Percentiles rank a stretch among this genome's conserved stretches.
Evolutionary conservation across 2,113 vertebrate genomes (phyloP).

Genomic region (Motacilla alba): DNA sequence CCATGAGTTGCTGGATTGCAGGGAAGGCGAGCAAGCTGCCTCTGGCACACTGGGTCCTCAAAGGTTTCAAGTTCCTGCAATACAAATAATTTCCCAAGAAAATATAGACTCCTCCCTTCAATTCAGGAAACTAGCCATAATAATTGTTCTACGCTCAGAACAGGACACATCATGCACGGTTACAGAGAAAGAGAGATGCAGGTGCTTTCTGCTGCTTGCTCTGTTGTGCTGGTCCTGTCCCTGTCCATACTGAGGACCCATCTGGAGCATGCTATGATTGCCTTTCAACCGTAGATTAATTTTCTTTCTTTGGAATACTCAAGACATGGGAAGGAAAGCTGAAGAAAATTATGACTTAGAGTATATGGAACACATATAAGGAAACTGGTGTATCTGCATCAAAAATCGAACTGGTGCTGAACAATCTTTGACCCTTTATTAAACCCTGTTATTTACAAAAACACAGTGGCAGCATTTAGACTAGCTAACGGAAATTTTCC

Average conservation of each 20-base stretch:
- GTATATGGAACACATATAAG: background rate
- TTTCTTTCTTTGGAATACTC: background rate
- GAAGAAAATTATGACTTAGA: background rate
- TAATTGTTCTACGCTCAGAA: background rate
- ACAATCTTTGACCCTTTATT: background rate
- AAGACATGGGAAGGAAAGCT: background rate
- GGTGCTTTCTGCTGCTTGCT: background rate
- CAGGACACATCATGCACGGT: background rate
- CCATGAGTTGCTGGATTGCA: background rate
- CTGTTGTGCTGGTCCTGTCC: background rate
- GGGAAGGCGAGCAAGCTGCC: background rate
- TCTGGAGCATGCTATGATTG: background rate
- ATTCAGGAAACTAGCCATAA: background rate
- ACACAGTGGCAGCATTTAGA: background rate
- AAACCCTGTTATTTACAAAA: background rate
- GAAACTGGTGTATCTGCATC: background rate
- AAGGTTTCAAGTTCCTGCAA: background rate
- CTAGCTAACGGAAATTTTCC: background rate
- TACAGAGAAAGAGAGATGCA: background rate
- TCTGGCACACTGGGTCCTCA: background rate
- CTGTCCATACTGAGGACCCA: background rate
- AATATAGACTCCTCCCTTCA: background rate
- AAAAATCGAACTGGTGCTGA: background rate
- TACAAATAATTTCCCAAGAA: background rate
- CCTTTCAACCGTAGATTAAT: background rate